Conservation (phyloP, 2,113 vertebrate genomes). For the Malaclemys terrapin region DNA sequence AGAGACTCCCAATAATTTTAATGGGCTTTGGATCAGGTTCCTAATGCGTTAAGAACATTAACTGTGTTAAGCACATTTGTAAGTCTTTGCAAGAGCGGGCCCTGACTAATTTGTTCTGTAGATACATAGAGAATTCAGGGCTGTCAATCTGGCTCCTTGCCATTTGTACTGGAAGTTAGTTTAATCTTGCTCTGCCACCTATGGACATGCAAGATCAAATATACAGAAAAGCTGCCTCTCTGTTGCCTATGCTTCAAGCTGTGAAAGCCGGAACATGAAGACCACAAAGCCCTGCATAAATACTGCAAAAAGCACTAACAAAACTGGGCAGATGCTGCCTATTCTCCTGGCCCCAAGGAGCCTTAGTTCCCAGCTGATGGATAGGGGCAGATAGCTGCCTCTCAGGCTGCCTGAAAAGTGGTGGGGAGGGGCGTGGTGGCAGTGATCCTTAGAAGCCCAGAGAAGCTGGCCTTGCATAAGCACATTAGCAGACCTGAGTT, state of each 20-base stretch:
- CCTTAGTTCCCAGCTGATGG: not conserved
- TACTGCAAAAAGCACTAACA: not conserved
- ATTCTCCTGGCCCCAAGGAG: not conserved
- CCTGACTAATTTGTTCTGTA: not conserved
- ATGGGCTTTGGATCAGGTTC: not conserved
- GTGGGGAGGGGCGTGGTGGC: not conserved
- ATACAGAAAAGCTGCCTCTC: not conserved
- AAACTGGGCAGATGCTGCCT: not conserved
- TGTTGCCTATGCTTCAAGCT: not conserved
- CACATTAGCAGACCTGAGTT: not conserved
- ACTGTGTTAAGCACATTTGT: not conserved
- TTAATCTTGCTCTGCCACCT: not conserved
- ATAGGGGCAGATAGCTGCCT: not conserved
- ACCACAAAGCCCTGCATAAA: not conserved
- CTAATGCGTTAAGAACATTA: not conserved
- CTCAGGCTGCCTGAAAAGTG: not conserved
- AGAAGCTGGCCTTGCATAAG: not conserved
- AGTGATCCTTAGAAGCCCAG: not conserved
- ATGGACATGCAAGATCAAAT: not conserved
- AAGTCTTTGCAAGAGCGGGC: not conserved
- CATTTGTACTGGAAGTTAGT: not conserved
- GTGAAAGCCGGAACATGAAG: not conserved
- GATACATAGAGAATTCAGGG: not conserved
- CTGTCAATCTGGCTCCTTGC: not conserved
- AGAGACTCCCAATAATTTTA: not conserved